Base-by-base conservation (phyloP, 1,140 invertebrate species). In the Brachionus rotundiformis region DNA sequence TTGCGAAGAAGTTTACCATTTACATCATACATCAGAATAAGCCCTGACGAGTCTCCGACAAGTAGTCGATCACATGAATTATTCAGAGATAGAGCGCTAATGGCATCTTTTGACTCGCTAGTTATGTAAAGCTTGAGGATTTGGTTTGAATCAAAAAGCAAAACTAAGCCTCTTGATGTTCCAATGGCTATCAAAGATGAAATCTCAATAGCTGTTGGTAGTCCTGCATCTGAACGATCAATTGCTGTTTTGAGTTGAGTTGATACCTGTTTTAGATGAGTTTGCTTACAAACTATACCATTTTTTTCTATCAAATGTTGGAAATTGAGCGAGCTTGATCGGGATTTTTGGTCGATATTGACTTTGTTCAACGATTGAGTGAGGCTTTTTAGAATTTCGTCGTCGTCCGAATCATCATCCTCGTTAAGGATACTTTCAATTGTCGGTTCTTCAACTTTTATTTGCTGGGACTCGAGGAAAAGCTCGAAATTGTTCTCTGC, bases 121-220 rank as follows among this genome's bases (percentile, higher is more conserved):
- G 92, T 91, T 84, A 87, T 86, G 82, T 25, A 41, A 73, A 59
- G 27, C 49, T 82, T 63, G 6, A 76, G 11, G 44, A 71, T 61
- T 44, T 39, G 84, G 31, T 10, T 83, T 84, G 84, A 83, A 90
- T 95, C 94, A 90, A 98, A 98, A 75, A 94, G 92, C 13, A 98
- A 88, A 76, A 96, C 91, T 82, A 95, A 90, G 23, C 95, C 95
- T 88, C 96, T 94, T 44, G 94, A 95, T 47, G 95, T 98, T 39
- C 96, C 95, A 63, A 98, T 91, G 19, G 93, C 93, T 83, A 96
- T 92, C 85, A 93, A 91, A 63, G 92, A 91, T 1, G 91, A 90
- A 75, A 93, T 92, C 44, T 92, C 93, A 83, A 90, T 86, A 23
- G 93, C 91, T 84, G 94, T 95, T 1, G 95, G 93, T 79, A 93